Percentiles rank a stretch among this genome's conserved stretches.
Conservation (phyloP, 1,140 invertebrate species). For the Drosophila persimilis region DNA sequence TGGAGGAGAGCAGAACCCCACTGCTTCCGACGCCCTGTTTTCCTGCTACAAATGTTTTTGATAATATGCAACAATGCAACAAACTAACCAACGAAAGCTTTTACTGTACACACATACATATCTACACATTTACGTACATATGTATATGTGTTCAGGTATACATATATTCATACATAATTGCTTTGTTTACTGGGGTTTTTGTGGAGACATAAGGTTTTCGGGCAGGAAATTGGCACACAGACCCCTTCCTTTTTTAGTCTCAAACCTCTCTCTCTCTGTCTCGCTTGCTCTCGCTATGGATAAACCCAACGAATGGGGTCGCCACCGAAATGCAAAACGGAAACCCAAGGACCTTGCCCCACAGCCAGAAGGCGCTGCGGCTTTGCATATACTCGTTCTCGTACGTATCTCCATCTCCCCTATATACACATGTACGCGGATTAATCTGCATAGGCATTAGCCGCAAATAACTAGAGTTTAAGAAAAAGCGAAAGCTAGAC, state of each 20-base stretch:
- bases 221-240: slow-evolving; percentile 33
- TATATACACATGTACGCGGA: slow-evolving; percentile 30
- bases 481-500: slow-evolving; percentile 30
- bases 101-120: slow-evolving; percentile 4
- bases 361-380: slow-evolving; percentile 34
- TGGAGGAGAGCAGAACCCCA: slow-evolving; percentile 9
- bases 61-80: slow-evolving; percentile 71
- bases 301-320: slow-evolving; percentile 31
- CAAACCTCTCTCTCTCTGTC: too few relatives aligned
- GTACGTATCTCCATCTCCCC: too few relatives aligned
- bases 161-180: slow-evolving; percentile 34
- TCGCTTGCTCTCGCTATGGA: slow-evolving; percentile 9
- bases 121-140: slow-evolving; percentile 3
- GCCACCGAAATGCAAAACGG: slow-evolving; percentile 38
- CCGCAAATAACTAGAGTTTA: slow-evolving; percentile 13
- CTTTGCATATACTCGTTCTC: slow-evolving; percentile 12
- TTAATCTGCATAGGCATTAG: slow-evolving; percentile 49
- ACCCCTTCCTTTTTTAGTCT: slow-evolving; percentile 22
- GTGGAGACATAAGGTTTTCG: neutral
- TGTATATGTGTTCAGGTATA: slow-evolving; percentile 24
- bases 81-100: slow-evolving; percentile 54
- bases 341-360: slow-evolving; percentile 47
- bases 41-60: slow-evolving; percentile 66
- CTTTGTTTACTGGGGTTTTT: slow-evolving; percentile 34
- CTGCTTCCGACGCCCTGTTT: slow-evolving; percentile 18